Base-by-base conservation (phyloP, 2,888 invertebrate genomes). In the Hypomecis atomaria region DNA sequence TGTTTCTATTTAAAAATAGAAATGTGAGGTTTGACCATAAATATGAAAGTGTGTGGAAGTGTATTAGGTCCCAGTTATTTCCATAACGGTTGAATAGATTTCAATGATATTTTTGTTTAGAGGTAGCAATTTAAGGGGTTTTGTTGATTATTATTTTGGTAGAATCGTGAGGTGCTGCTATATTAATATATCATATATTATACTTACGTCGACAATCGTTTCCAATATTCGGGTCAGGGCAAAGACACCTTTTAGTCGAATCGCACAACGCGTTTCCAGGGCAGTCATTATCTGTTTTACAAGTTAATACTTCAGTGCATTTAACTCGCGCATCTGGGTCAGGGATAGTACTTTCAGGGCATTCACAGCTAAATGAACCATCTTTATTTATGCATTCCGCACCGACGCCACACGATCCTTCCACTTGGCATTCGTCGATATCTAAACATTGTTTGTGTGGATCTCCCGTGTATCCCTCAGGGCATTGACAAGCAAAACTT, bases 201-300 rank as follows among this genome's bases (percentile, higher is more conserved):
- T 74, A 94, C 96, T 95, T 94, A 97, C 97, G 98, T 87, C 98
- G 95, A 78, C 98, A 98, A 79, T 98, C 97, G 76, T 97, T 97
- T 75, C 98, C 98, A 74, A 97, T 93, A 82, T 98, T 98, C 0
- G 98, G 98, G 78, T 97, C 97, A 3, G 98, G 98, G 77, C 98
- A 98, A 43, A 97, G 85, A 82, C 98, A 98, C 77, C 96, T 94
- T 65, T 95, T 95, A 70, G 95, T 94, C 6, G 92, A 82, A 80
- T 97, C 96, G 79, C 98, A 98, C 71, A 97, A 92, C 5, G 98
- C 96, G 90, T 98, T 98, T 75, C 98, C 98, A 36, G 98, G 97
- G 86, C 98, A 98, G 71, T 97, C 96, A 56, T 94, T 94, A 79
- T 97, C 95, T 1, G 83, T 86, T 69, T 94, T 93, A 79, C 98